phyloP scores from a whole-genome alignment of 2,888 invertebrate genomes.

The Chesias legatella region DNA sequence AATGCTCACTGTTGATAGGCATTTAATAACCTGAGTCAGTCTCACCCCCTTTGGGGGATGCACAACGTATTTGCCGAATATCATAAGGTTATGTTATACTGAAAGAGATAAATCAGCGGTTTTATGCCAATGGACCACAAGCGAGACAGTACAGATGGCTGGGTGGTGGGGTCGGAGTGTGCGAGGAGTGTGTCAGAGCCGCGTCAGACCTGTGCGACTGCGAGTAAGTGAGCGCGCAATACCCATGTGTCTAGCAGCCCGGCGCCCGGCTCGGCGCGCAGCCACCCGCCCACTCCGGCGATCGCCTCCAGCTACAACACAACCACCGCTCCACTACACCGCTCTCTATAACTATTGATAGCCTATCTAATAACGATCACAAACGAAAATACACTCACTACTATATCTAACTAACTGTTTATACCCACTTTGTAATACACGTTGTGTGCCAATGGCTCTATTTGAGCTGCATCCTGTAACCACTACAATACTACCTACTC shows the following conservation, averaged over 20 bases:
- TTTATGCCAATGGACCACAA: constrained; percentile 8
- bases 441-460: too few species aligned
- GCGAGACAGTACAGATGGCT: constrained; percentile 8
- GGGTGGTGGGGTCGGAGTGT: constrained; percentile 25
- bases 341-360: constrained; percentile 16
- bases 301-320: constrained; percentile 80
- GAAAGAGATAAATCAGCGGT: not conserved
- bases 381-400: not conserved
- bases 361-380: too few species aligned
- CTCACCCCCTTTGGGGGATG: too few species aligned
- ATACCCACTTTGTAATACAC: too few species aligned
- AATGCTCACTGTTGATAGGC: too few species aligned
- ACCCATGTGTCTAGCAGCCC: constrained; percentile 79
- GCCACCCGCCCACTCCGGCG: constrained; percentile 75
- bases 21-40: too few species aligned
- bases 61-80: too few species aligned
- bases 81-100: too few species aligned
- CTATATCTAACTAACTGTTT: too few species aligned
- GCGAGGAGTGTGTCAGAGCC: constrained; percentile 50
- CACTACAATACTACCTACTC: too few species aligned
- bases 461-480: too few species aligned
- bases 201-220: constrained; percentile 79
- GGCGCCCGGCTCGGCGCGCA: constrained; percentile 72
- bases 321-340: constrained; percentile 47
- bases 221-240: constrained; percentile 81